Evolutionary conservation across 2,797 vertebrate genomes (phyloP), one percentile per base, ranked within the genome.

Genomic region (Cossypha niveicapilla): DNA sequence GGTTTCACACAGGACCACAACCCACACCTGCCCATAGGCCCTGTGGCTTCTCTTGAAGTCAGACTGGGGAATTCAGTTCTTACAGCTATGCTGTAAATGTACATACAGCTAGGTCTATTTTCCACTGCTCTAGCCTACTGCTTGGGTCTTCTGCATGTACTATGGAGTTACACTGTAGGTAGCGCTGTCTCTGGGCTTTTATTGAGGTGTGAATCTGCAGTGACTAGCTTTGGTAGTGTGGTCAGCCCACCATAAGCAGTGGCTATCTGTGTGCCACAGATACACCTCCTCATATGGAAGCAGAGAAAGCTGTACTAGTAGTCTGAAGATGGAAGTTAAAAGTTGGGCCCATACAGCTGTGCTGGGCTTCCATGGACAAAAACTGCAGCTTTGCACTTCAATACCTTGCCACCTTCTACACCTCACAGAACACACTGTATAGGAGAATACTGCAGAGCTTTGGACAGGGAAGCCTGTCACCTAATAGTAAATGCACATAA

Each of bases 21-120:
- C 5, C 2, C 19, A n/a, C 18, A 56, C 2, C 10, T 57, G 21
- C 9, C 7, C 28, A 18, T 4, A 7, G 45, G 18, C 14, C 4
- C 3, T 30, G 12, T n/a, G 41, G 7, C 27, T 71, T 37, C 50
- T 79, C 4, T 25, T 57, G 35, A 82, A 68, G 30, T 28, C 35
- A 62, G 11, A 19, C 9, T 4, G 14, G 1, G 2, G 4, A 2
- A 0, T 0, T 25, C 1, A 7, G 1, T 7, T 3, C 1, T 45
- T 54, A 35, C 5, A 82, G 15, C 7, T 71, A 0, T 56, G 11
- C 11, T 63, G 7, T 7, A 22, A 35, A 1, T 13, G 5, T 30
- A 4, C 4, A 15, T 24, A 4, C 16, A 24, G 3, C 1, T 79
- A 3, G 12, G 6, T 32, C 5, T 30, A 0, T 53, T 5, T 57